These are phyloP conservation scores for Corythoichthys haematopterus DNA, from an alignment of 2,113 vertebrate genomes.

Conservation along the genomic window DNA sequence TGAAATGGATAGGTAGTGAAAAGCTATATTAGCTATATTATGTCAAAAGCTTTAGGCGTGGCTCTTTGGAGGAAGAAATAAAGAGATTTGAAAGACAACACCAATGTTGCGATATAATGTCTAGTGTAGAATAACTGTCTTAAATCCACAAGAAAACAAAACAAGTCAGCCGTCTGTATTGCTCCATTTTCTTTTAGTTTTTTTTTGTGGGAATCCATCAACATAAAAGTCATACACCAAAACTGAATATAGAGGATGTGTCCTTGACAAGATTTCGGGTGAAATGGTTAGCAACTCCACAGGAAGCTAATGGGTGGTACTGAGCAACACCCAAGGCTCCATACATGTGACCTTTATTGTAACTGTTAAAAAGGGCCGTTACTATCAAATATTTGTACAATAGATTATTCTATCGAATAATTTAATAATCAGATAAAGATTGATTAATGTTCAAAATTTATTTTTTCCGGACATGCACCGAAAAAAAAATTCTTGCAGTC, in stretches of 20 bases:
- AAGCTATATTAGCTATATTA: conserved; percentile 5
- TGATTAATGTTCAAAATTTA: too few species aligned
- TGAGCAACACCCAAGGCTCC: neutral
- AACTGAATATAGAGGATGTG: neutral
- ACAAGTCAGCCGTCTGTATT: neutral
- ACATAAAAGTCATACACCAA: neutral
- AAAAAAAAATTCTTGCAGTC: too few species aligned
- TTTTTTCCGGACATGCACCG: too few species aligned
- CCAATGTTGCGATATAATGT: conserved; percentile 1
- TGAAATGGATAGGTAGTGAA: neutral
- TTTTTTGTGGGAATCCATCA: neutral
- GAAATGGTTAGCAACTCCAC: neutral
- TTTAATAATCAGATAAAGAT: too few species aligned
- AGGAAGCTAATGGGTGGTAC: conserved; percentile 14
- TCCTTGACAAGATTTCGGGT: conserved; percentile 8
- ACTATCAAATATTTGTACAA: neutral
- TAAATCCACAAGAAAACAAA: neutral
- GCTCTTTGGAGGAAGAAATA: conserved; percentile 14
- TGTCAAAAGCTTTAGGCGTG: neutral
- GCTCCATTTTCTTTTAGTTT: neutral
- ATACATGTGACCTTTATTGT: neutral
- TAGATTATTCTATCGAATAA: too few species aligned
- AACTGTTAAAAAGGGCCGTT: neutral
- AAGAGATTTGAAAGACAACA: neutral
- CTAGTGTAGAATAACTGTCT: neutral